These are phyloP conservation scores for Lepidocyrtoides sp. DNA, from an alignment of 2,888 invertebrate species.

Conservation along the genomic window DNA sequence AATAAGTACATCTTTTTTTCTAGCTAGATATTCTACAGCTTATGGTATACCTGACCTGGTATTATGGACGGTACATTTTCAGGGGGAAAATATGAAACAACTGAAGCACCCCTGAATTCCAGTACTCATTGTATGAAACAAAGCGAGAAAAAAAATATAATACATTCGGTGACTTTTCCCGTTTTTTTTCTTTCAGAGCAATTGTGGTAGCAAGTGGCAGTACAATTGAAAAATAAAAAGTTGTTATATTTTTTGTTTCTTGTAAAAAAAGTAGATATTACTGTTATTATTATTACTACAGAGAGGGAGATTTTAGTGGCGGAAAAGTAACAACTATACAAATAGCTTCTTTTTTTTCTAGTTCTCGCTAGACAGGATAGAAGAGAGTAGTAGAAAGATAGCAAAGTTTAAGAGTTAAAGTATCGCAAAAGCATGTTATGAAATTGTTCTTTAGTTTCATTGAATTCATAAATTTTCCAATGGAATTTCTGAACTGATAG, in stretches of 20 bases:
- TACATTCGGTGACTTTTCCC: background rate
- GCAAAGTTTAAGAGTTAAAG: slow-evolving; percentile 48
- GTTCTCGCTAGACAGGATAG: background rate
- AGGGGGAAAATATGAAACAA: background rate
- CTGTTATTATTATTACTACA: slow-evolving; percentile 8
- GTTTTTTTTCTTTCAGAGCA: background rate
- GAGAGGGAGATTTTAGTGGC: background rate
- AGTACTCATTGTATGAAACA: background rate
- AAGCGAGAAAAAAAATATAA: background rate
- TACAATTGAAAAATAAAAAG: slow-evolving; percentile 30
- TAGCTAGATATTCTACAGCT: too few species aligned
- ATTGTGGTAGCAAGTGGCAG: background rate
- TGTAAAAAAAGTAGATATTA: background rate
- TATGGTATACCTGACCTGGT: too few species aligned
- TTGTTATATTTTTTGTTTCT: background rate
- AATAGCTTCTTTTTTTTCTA: too few species aligned
- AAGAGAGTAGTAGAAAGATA: background rate
- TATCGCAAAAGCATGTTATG: slow-evolving; percentile 59
- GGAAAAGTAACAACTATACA: too few species aligned
- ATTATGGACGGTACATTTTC: too few species aligned
- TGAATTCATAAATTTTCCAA: slow-evolving; percentile 78
- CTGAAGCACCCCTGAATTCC: background rate
- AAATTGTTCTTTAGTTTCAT: slow-evolving; percentile 78
- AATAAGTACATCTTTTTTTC: background rate
- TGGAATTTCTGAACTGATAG: slow-evolving; percentile 63